These are phyloP conservation scores for Astyanax mexicanus DNA, from an alignment of 2,797 vertebrate genomes.

Conservation along the genomic window DNA sequence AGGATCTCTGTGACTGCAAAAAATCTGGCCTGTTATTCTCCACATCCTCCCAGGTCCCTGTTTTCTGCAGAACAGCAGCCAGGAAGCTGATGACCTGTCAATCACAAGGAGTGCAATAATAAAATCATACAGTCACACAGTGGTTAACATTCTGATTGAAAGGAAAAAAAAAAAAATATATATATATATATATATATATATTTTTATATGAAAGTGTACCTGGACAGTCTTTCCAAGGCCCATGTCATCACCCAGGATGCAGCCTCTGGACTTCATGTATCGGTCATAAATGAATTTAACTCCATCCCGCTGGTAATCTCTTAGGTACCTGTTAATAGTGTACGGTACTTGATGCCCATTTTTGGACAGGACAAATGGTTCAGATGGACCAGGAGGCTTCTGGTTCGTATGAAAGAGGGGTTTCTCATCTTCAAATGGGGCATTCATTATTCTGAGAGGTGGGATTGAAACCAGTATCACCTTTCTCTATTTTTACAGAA, in stretches of 20 bases:
- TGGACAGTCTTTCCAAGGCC: conserved; percentile 97
- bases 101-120: background rate
- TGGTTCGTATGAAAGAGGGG: conserved; percentile 83
- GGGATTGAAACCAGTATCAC: conserved; percentile 11
- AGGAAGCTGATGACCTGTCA: conserved; percentile 92
- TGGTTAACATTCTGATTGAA: background rate
- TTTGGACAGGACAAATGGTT: conserved; percentile 80
- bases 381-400: conserved; percentile 65
- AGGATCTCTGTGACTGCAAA: conserved; percentile 83
- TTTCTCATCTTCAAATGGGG: conserved; percentile 82
- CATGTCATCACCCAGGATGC: conserved; percentile 97
- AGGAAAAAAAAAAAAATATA: too few species aligned
- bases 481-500: conserved; percentile 10
- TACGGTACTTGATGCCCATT: conserved; percentile 83
- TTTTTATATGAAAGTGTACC: conserved; percentile 77
- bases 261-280: conserved; percentile 83
- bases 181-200: too few species aligned
- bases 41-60: conserved; percentile 90
- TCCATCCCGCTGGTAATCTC: conserved; percentile 94
- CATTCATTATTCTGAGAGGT: conserved; percentile 38
- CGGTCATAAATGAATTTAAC: conserved; percentile 87
- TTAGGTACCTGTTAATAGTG: conserved; percentile 94
- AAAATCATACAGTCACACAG: background rate
- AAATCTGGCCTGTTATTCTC: conserved; percentile 94
- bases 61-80: conserved; percentile 91